phyloP scores from a whole-genome alignment of 2,888 invertebrate species.

The Diarsia dahlii region DNA sequence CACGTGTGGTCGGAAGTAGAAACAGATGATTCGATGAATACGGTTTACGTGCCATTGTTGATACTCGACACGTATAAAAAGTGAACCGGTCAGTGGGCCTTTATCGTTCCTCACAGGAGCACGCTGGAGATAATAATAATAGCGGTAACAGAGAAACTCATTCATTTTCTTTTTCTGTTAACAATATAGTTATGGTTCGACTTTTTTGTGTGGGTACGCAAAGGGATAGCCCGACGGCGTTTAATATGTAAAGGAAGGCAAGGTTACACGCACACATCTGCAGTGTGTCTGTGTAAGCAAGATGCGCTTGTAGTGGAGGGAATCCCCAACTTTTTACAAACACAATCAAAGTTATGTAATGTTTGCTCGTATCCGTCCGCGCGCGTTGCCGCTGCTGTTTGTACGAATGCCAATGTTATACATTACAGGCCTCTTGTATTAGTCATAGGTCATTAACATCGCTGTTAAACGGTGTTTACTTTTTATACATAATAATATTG shows the following conservation, averaged over 20 bases:
- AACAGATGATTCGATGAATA: conserved; percentile 88
- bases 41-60: conserved; percentile 89
- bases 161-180: conserved; percentile 88
- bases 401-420: conserved; percentile 89
- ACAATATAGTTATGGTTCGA: conserved; percentile 87
- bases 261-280: conserved; percentile 89
- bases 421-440: conserved; percentile 86
- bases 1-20: conserved; percentile 80
- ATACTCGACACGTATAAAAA: conserved; percentile 87
- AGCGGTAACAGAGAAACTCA: conserved; percentile 89
- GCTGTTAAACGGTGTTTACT: conserved; percentile 82
- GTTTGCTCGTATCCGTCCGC: conserved; percentile 89
- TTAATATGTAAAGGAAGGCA: conserved; percentile 91
- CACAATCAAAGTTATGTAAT: conserved; percentile 91
- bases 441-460: conserved; percentile 89
- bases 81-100: conserved; percentile 88
- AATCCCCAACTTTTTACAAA: conserved; percentile 91
- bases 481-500: conserved; percentile 81
- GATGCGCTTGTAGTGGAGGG: conserved; percentile 89
- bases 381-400: conserved; percentile 86
- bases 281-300: conserved; percentile 80
- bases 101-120: conserved; percentile 87
- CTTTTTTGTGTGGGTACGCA: conserved; percentile 89
- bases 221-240: conserved; percentile 90
- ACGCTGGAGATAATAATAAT: conserved; percentile 88